These are phyloP conservation scores for Eolophus roseicapilla DNA, from an alignment of 2,113 vertebrate species.

Conservation along the genomic window DNA sequence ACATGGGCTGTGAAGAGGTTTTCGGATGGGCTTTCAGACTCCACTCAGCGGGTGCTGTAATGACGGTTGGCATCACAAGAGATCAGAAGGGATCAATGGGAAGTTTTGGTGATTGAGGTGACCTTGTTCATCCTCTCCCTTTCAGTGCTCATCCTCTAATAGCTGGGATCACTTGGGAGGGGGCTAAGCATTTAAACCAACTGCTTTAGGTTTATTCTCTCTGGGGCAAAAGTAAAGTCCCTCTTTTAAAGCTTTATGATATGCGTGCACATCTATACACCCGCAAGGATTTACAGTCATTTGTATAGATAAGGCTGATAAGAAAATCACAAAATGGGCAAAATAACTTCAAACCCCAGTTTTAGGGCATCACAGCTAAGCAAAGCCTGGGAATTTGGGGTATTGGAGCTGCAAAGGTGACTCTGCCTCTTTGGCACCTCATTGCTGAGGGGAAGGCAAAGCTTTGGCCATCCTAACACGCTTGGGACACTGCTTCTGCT, in stretches of 20 bases:
- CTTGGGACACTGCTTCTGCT: not conserved
- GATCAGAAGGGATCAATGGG: not conserved
- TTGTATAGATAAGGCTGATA: not conserved
- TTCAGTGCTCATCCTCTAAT: not conserved
- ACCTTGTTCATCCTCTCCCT: not conserved
- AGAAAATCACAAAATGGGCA: not conserved
- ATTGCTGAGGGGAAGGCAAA: not conserved
- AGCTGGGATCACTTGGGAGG: not conserved
- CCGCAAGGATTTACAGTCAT: not conserved
- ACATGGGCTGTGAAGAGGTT: not conserved
- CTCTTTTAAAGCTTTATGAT: not conserved
- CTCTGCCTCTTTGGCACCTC: not conserved
- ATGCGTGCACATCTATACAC: accelerated
- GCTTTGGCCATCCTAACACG: accelerated
- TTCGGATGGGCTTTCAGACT: not conserved
- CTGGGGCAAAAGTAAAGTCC: not conserved
- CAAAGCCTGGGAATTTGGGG: not conserved
- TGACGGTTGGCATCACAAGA: not conserved
- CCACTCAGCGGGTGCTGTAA: accelerated
- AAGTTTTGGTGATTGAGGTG: not conserved
- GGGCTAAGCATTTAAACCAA: not conserved
- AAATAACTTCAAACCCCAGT: not conserved
- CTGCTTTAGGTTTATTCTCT: not conserved
- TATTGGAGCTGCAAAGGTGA: not conserved
- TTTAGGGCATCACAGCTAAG: not conserved